Evolutionary conservation across 2,797 vertebrate genomes (phyloP), one percentile per base, ranked within the genome.

Genomic region (Tolypeutes matacus): DNA sequence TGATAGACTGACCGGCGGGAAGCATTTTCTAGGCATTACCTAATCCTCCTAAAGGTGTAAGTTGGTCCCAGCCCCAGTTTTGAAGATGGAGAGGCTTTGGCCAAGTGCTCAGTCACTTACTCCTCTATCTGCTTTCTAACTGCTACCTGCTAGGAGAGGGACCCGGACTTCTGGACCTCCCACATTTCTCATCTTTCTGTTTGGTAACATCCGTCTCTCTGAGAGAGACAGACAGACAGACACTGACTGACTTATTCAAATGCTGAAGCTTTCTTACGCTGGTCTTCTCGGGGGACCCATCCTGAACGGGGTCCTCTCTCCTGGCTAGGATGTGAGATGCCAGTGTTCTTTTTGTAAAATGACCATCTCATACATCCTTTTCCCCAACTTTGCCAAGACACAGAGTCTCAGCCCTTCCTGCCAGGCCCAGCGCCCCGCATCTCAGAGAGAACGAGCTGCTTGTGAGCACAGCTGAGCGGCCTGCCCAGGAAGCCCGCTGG

Each of bases 401-500:
- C 82, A 49, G 39, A n/a, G 62, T 60, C 60, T 53, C 83, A 15
- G 17, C 69, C 64, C 70, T 87, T 64, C 70, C 72, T 25, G 36
- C 67, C 9, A 0, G 36, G 91, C 73, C 90, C 1, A 0, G 58
- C 36, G 70, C 86, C 62, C 1, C 18, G 83, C 89, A 15, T 69
- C 88, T 49, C 0, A 0, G 25, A 70, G 31, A 97, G 86, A 96
- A 92, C 42, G 80, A 65, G 88, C 70, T 36, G 3, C 89, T 87
- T 93, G 83, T 92, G 95, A 81, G 76, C 9, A 39, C 31, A 2
- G 29, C 11, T 25, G 20, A 39, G 64, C 49, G 9, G 84, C 69
- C 49, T 72, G 62, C 64, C 65, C 1, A 1, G 70, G 80, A 92
- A 82, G 87, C 69, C 89, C 77, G 1, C 5, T 95, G 96, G 93